phyloP scores from a whole-genome alignment of 2,888 invertebrate genomes.

The Psylliodes chrysocephalus region DNA sequence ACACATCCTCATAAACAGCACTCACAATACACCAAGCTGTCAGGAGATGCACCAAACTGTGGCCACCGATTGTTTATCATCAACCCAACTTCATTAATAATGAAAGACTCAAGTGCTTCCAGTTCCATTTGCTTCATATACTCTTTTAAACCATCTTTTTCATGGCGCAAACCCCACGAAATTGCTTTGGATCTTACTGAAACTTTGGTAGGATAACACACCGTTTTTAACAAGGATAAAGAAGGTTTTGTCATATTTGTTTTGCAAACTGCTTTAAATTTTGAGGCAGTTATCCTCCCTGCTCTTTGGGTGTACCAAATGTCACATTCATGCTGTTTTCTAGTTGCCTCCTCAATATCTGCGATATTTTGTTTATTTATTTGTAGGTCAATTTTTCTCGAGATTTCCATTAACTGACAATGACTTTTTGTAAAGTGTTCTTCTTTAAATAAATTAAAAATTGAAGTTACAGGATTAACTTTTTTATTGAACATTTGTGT shows the following conservation, averaged over 20 bases:
- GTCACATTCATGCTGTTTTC: constrained; percentile 22
- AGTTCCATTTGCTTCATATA: neutral
- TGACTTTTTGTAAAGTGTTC: neutral
- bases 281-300: constrained; percentile 25
- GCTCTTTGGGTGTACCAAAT: constrained; percentile 27
- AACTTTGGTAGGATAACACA: constrained; percentile 25
- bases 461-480: neutral
- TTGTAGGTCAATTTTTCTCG: neutral
- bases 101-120: neutral
- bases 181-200: constrained; percentile 8
- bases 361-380: constrained; percentile 16
- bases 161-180: neutral
- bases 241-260: constrained; percentile 23
- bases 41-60: constrained; percentile 1
- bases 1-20: constrained; percentile 9
- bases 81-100: neutral
- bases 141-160: neutral
- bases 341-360: constrained; percentile 18
- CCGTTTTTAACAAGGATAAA: constrained; percentile 25
- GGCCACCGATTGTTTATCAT: neutral
- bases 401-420: neutral
- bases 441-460: neutral
- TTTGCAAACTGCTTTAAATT: constrained; percentile 20
- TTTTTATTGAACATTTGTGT: neutral
- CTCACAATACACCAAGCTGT: constrained; percentile 6